Evolutionary conservation across 2,888 invertebrate genomes (phyloP).

Genomic region (Mimachlamys varia): DNA sequence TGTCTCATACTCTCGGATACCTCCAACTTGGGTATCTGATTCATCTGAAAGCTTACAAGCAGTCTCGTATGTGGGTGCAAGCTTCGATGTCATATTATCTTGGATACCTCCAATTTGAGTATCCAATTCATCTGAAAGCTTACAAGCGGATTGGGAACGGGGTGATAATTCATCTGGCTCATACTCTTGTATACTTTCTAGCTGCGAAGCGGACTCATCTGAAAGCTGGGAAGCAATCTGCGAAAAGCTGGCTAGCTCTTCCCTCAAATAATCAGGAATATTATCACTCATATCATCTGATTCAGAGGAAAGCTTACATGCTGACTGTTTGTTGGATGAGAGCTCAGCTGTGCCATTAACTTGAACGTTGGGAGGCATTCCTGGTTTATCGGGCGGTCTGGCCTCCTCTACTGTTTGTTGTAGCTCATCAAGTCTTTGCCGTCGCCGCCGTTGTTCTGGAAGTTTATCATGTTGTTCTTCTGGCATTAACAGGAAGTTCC

Average conservation of each 20-base stretch:
- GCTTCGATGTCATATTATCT: background rate
- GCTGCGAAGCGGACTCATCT: slow-evolving; percentile 12
- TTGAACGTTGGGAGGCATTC: slow-evolving; percentile 45
- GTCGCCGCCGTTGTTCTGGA: slow-evolving; percentile 59
- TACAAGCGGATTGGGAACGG: background rate
- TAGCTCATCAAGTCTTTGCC: slow-evolving; percentile 48
- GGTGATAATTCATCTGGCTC: background rate
- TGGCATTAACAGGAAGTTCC: slow-evolving; percentile 54
- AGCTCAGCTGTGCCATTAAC: slow-evolving; percentile 56
- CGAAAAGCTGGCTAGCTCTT: slow-evolving; percentile 27
- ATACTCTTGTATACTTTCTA: slow-evolving; percentile 34
- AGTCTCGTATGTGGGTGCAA: background rate
- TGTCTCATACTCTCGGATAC: background rate
- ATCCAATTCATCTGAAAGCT: slow-evolving; percentile 31
- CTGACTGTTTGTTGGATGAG: slow-evolving; percentile 6
- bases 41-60: slow-evolving; percentile 16
- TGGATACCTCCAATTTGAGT: background rate
- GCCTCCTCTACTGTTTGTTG: slow-evolving; percentile 56
- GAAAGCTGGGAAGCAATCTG: slow-evolving; percentile 33
- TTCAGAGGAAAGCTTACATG: slow-evolving; percentile 40
- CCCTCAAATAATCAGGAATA: slow-evolving; percentile 9
- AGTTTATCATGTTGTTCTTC: slow-evolving; percentile 62
- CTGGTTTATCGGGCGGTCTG: slow-evolving; percentile 49
- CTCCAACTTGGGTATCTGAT: background rate
- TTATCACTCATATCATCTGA: slow-evolving; percentile 14